Evolutionary conservation across 2,797 vertebrate genomes (phyloP).

Genomic region (Onychomys torridus): DNA sequence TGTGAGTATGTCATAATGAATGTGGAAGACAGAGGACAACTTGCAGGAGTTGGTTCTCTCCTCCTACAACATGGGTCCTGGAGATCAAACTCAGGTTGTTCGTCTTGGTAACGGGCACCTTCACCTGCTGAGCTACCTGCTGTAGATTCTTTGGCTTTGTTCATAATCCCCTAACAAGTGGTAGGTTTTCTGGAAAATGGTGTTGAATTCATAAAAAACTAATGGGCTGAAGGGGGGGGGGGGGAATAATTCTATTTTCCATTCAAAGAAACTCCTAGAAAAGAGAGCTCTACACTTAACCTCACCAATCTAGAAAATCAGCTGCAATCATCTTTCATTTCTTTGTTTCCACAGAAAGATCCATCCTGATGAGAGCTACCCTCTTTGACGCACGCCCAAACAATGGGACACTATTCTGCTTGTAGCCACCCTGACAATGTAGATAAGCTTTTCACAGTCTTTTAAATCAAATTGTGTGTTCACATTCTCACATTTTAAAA

Average conservation of each 20-base stretch:
- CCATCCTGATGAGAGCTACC: not conserved
- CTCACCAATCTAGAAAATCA: slow-evolving; percentile 41
- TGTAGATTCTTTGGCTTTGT: not conserved
- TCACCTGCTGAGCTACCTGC: not conserved
- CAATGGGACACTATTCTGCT: not conserved
- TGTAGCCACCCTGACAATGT: not conserved
- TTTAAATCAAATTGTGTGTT: not conserved
- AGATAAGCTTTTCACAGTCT: not conserved
- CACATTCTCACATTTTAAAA: slow-evolving; percentile 36
- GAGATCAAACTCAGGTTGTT: not conserved
- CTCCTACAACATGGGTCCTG: not conserved
- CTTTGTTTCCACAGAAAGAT: slow-evolving; percentile 51
- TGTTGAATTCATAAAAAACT: not conserved
- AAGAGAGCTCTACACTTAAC: not conserved
- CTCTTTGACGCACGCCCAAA: slow-evolving; percentile 28
- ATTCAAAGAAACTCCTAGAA: not conserved
- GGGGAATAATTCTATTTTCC: not conserved
- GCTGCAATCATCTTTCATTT: not conserved
- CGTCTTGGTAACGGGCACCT: not conserved
- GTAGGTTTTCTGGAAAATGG: not conserved
- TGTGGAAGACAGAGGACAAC: not conserved
- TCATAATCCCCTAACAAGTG: slow-evolving; percentile 20
- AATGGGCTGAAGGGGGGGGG: not conserved
- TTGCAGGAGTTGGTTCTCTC: not conserved
- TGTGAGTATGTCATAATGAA: not conserved